Conservation (phyloP, 2,113 vertebrate genomes). For the Athene cunicularia region DNA sequence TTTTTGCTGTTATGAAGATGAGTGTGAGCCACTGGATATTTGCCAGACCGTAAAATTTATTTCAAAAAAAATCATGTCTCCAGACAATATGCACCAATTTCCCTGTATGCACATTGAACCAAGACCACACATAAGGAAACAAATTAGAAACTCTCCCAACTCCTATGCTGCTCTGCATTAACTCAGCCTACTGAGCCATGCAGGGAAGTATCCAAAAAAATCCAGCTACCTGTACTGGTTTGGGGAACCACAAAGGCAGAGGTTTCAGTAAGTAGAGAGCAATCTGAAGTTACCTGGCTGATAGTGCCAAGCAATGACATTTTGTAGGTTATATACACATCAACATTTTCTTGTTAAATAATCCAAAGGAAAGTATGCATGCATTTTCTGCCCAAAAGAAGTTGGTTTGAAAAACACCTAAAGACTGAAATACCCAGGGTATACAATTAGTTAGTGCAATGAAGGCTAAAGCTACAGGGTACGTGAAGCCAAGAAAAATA, state of each 20-base stretch:
- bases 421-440: too few species aligned
- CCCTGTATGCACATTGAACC: background rate
- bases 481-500: too few species aligned
- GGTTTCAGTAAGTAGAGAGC: background rate
- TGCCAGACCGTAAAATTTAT: background rate
- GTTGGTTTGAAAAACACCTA: too few species aligned
- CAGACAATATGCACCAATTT: background rate
- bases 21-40: background rate
- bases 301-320: background rate
- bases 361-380: background rate
- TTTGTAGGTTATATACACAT: background rate
- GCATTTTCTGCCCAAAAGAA: background rate
- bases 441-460: too few species aligned
- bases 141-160: background rate
- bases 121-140: background rate
- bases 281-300: background rate
- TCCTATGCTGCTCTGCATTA: background rate
- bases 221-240: background rate
- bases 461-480: too few species aligned
- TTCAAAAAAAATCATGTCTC: background rate
- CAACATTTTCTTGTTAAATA: background rate
- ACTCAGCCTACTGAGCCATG: background rate
- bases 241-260: background rate
- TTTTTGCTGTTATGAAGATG: background rate
- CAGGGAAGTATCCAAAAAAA: background rate